Evolutionary conservation across 2,888 invertebrate genomes (phyloP).

Genomic region (Sericinus montela): DNA sequence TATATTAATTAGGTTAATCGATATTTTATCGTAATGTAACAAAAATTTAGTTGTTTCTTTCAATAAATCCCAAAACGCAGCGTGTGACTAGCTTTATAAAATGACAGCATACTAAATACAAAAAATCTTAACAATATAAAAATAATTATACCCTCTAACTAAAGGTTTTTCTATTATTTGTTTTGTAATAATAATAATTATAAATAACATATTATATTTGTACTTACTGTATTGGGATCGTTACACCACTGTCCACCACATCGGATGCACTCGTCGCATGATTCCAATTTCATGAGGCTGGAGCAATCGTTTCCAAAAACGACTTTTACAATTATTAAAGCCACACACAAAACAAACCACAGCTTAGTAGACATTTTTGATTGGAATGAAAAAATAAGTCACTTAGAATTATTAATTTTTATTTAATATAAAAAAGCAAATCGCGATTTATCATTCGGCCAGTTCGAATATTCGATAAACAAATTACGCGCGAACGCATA

Average conservation of each 20-base stretch:
- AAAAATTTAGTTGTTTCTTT: too few species aligned
- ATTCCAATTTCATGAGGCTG: constrained; percentile 28
- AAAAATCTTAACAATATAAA: not conserved
- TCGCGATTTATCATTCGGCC: constrained; percentile 10
- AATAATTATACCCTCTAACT: not conserved
- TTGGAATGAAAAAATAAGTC: not conserved
- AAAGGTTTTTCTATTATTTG: not conserved
- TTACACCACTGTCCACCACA: constrained; percentile 59
- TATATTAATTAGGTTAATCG: too few species aligned
- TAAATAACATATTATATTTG: not conserved
- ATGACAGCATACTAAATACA: too few species aligned
- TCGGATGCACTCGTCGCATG: constrained; percentile 60
- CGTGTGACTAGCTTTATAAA: too few species aligned
- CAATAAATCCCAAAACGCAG: too few species aligned
- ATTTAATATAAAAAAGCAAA: not conserved
- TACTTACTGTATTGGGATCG: constrained; percentile 38
- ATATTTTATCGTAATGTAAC: too few species aligned
- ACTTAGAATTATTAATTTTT: not conserved
- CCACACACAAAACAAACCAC: constrained; percentile 45
- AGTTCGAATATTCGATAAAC: constrained; percentile 37
- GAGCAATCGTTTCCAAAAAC: constrained; percentile 44
- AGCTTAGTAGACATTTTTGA: constrained; percentile 45
- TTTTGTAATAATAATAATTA: too few species aligned
- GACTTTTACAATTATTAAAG: constrained; percentile 44
- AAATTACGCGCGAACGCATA: constrained; percentile 41